These are phyloP conservation scores for Dynastes tityus DNA, from an alignment of 2,888 invertebrate genomes.

Conservation along the genomic window DNA sequence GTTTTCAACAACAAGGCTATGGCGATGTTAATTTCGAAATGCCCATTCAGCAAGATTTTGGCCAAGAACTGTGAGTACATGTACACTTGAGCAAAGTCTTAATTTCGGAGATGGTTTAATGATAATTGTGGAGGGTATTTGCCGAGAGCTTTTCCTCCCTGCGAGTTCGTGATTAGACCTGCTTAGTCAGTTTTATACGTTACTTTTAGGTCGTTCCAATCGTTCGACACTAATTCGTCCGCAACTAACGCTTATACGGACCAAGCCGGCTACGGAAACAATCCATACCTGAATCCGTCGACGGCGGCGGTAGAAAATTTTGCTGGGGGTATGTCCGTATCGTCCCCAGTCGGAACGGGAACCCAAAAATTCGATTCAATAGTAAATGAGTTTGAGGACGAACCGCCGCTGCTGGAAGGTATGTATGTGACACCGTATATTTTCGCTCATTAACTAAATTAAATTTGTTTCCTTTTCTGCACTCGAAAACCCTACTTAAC, in stretches of 20 bases:
- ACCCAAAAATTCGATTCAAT: constrained; percentile 49
- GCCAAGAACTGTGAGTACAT: constrained; percentile 61
- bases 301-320: constrained; percentile 49
- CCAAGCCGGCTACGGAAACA: constrained; percentile 57
- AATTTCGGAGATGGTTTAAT: constrained; percentile 37
- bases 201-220: constrained; percentile 61
- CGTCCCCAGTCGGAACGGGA: constrained; percentile 21
- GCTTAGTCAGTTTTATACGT: constrained; percentile 44
- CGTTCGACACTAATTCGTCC: constrained; percentile 58
- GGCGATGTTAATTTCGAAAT: constrained; percentile 62
- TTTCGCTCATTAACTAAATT: constrained; percentile 46
- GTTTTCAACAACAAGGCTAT: constrained; percentile 54
- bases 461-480: constrained; percentile 47
- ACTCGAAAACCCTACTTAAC: constrained; percentile 25
- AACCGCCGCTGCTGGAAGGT: constrained; percentile 60
- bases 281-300: constrained; percentile 59
- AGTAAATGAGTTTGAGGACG: constrained; percentile 58
- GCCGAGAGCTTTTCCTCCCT: constrained; percentile 20
- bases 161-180: constrained; percentile 44
- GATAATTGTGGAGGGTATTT: constrained; percentile 32
- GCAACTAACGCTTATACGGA: constrained; percentile 49
- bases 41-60: constrained; percentile 61
- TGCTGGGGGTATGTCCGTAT: constrained; percentile 37
- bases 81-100: constrained; percentile 47
- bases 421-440: constrained; percentile 46